Evolutionary conservation across 2,113 vertebrate species (phyloP).

Genomic region (Erinaceus europaeus): DNA sequence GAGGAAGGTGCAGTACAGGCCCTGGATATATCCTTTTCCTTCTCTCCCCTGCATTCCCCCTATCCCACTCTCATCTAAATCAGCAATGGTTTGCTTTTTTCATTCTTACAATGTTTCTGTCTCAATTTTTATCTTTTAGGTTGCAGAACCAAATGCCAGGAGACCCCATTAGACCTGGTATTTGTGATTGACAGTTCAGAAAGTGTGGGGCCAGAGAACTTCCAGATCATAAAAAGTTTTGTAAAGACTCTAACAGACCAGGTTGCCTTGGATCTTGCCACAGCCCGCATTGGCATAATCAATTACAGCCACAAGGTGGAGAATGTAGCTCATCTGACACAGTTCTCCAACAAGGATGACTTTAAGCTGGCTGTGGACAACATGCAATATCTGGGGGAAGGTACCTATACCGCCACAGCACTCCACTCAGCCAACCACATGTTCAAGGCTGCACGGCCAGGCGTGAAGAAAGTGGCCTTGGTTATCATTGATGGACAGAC

Average conservation of each 20-base stretch:
- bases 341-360: slow-evolving; percentile 76
- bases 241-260: slow-evolving; percentile 85
- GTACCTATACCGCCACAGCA: slow-evolving; percentile 88
- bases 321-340: slow-evolving; percentile 82
- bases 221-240: slow-evolving; percentile 88
- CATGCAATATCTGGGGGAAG: slow-evolving; percentile 90
- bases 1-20: neutral
- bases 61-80: fast-evolving
- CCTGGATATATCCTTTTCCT: neutral
- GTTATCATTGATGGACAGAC: slow-evolving; percentile 88
- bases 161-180: slow-evolving; percentile 87
- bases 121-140: slow-evolving; percentile 77
- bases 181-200: slow-evolving; percentile 94
- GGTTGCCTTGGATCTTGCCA: slow-evolving; percentile 70
- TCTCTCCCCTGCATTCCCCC: neutral
- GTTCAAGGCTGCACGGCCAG: slow-evolving; percentile 78
- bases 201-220: slow-evolving; percentile 89
- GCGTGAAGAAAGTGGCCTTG: slow-evolving; percentile 85
- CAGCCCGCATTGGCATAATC: slow-evolving; percentile 84
- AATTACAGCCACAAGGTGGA: slow-evolving; percentile 88
- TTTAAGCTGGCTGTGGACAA: slow-evolving; percentile 82
- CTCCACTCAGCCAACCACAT: slow-evolving; percentile 80
- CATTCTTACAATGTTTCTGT: neutral
- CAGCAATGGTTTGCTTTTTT: neutral
- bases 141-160: slow-evolving; percentile 87